phyloP scores from a whole-genome alignment of 2,113 vertebrate genomes.

The Indri indri region DNA sequence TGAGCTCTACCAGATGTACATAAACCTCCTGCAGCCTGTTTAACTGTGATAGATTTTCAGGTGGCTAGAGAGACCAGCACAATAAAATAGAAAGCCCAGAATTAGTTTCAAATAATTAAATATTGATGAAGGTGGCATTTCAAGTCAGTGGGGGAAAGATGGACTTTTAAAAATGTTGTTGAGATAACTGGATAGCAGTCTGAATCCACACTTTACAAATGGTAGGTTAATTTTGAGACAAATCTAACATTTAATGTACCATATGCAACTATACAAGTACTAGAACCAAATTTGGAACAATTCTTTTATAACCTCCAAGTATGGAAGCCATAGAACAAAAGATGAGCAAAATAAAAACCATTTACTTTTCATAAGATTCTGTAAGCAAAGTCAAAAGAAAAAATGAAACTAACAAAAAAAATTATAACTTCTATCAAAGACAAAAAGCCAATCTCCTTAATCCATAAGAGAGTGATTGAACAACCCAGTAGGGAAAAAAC shows the following conservation, averaged over 20 bases:
- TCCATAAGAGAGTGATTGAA: background rate
- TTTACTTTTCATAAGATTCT: background rate
- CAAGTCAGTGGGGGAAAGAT: background rate
- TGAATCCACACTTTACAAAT: background rate
- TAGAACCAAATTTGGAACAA: background rate
- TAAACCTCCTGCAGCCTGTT: too few species aligned
- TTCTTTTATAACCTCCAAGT: background rate
- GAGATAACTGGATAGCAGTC: background rate
- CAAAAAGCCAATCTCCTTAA: background rate
- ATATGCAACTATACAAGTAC: background rate
- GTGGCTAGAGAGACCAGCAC: background rate
- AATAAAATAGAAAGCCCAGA: background rate
- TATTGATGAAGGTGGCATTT: background rate
- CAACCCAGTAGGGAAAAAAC: background rate
- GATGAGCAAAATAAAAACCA: background rate
- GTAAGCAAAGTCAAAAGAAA: background rate
- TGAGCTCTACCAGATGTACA: fast-evolving
- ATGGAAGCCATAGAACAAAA: background rate
- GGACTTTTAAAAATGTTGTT: background rate
- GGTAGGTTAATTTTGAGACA: background rate
- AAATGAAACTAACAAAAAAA: background rate
- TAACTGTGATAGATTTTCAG: background rate
- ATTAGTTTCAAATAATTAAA: background rate
- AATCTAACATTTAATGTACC: background rate
- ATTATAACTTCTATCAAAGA: background rate